phyloP scores from a whole-genome alignment of 2,797 vertebrate species.

The Peromyscus aztecus region DNA sequence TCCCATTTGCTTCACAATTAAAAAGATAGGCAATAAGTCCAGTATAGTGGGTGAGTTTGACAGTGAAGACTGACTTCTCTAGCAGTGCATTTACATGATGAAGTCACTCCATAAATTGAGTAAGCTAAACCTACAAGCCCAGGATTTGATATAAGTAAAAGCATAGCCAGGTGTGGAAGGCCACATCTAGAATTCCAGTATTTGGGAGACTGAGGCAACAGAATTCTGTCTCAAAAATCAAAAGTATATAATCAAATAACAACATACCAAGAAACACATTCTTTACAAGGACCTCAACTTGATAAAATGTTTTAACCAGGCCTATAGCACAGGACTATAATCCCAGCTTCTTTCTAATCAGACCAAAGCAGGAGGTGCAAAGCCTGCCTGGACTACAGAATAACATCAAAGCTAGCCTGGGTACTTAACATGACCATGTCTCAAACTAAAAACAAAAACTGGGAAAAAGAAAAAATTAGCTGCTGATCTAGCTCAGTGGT shows the following conservation, averaged over 20 bases:
- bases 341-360: background rate
- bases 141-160: conserved; percentile 41
- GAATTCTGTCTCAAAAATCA: background rate
- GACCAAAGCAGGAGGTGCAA: background rate
- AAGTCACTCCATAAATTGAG: conserved; percentile 18
- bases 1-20: background rate
- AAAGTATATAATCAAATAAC: conserved; percentile 38
- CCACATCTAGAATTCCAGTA: background rate
- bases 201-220: background rate
- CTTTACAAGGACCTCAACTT: conserved; percentile 6
- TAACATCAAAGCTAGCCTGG: background rate
- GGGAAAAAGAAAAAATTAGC: background rate
- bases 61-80: background rate
- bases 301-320: conserved; percentile 20
- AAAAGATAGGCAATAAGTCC: background rate
- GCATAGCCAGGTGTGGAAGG: background rate
- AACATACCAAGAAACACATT: background rate
- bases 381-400: background rate
- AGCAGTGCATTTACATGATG: background rate
- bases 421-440: background rate
- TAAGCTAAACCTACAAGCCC: background rate
- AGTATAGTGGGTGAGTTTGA: background rate
- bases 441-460: background rate
- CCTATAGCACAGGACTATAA: background rate
- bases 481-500: background rate